phyloP scores from a whole-genome alignment of 2,888 invertebrate species.

The Dascillus cervinus region DNA sequence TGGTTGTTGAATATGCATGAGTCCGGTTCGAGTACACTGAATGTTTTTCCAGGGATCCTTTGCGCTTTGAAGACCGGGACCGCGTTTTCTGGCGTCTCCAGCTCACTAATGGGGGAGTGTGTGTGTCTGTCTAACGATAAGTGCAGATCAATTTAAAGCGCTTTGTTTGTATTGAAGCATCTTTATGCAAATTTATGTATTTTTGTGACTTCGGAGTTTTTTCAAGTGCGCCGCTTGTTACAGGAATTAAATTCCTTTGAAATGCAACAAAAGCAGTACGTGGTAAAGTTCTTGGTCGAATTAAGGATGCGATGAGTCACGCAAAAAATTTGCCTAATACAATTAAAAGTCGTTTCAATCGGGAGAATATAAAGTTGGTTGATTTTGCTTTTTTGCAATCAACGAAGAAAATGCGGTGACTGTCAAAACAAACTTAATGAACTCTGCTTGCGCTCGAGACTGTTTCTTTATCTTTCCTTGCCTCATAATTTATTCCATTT shows the following conservation, averaged over 20 bases:
- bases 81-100: slow-evolving; percentile 18
- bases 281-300: no score
- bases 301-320: slow-evolving; percentile 30
- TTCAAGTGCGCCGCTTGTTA: no score
- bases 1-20: slow-evolving; percentile 42
- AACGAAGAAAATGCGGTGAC: slow-evolving; percentile 26
- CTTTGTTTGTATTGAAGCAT: slow-evolving; percentile 29
- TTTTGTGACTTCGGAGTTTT: slow-evolving; percentile 6
- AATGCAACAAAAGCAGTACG: no score
- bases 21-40: slow-evolving; percentile 34
- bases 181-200: slow-evolving; percentile 32
- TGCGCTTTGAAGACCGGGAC: slow-evolving; percentile 17
- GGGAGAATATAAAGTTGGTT: slow-evolving; percentile 30
- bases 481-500: slow-evolving; percentile 17
- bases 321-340: slow-evolving; percentile 31
- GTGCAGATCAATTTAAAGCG: slow-evolving; percentile 31
- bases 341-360: slow-evolving; percentile 42
- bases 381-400: slow-evolving; percentile 41
- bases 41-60: slow-evolving; percentile 37
- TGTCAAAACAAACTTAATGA: slow-evolving; percentile 28
- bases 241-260: no score
- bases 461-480: slow-evolving; percentile 22
- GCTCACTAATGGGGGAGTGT: slow-evolving; percentile 28
- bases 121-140: slow-evolving; percentile 24
- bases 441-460: no score